A percentile compares a stretch with the other conserved stretches of the same genome.
phyloP scores from a whole-genome alignment of 2,888 invertebrate species.

The Melanotus villosus region DNA sequence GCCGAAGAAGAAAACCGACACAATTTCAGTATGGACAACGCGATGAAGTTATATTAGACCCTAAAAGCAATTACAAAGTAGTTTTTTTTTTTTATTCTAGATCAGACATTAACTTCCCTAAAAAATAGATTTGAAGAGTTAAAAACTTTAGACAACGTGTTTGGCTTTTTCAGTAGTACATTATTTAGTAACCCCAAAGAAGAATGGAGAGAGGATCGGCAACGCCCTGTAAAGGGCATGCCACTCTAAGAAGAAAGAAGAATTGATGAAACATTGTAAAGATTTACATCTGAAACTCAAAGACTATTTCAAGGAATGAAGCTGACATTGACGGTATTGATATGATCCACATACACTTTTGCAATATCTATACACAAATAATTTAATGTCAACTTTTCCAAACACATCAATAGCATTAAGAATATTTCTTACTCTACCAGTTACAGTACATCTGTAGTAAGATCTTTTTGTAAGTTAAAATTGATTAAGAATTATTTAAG shows the following conservation, averaged over 20 bases:
- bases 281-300: slow-evolving; percentile 40
- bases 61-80: slow-evolving; percentile 46
- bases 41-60: slow-evolving; percentile 48
- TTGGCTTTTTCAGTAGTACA: slow-evolving; percentile 33
- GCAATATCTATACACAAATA: no score
- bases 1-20: slow-evolving; percentile 41
- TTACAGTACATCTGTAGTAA: no score
- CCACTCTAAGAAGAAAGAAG: no score
- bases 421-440: no score
- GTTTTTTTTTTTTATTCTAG: slow-evolving; percentile 40
- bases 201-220: no score
- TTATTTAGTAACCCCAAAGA: slow-evolving; percentile 17
- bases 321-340: slow-evolving; percentile 42
- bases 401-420: no score
- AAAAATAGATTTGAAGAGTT: slow-evolving; percentile 44
- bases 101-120: slow-evolving; percentile 41
- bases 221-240: no score
- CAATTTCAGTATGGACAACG: slow-evolving; percentile 47
- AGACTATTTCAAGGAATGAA: slow-evolving; percentile 36
- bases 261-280: slow-evolving; percentile 20
- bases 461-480: no score
- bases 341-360: slow-evolving; percentile 42
- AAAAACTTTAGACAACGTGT: slow-evolving; percentile 29
- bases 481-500: no score
- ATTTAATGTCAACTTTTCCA: no score